Evolutionary conservation across 2,888 invertebrate species (phyloP), one percentile per base, ranked within the genome.

Genomic region (Notocelia uddmanniana): DNA sequence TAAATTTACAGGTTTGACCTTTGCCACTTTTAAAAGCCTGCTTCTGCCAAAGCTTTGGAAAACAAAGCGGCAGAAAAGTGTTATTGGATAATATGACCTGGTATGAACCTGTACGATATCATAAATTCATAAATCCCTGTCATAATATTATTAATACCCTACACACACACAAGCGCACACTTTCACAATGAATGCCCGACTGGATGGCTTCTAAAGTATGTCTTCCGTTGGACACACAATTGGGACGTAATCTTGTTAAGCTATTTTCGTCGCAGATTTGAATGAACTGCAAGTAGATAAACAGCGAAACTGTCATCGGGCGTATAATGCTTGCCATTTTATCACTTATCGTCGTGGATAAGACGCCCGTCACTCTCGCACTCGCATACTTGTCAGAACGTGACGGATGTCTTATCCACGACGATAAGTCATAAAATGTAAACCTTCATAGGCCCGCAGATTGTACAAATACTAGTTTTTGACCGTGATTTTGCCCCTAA

Each of bases 221-320:
- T 11, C 71, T 68, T 74, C 74, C 73, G 67, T 58, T 50, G 50
- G 58, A 31, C 11, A 15, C 57, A 58, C 70, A 68, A 62, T 70
- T 67, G 73, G 50, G 64, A 18, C 45, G 58, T 64, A 70, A 70
- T 69, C 59, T 64, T 26, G 37, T 69, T 60, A 68, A 21, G 23
- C 64, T 70, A 70, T 58, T 70, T 70, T 58, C 3, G 64, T 58
- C 3, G 23, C 48, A 57, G 63, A 50, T 50, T 48, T 59, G 2
- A 19, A 11, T 21, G 9, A 52, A 26, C 9, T 55, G n/a, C 55
- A 55, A 31, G 15, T 23, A 19, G 26, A 13, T 31, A 31, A n/a
- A n/a, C 9, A 57, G n/a, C 18, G n/a, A 55, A 15, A 55, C 52
- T 21, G 10, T 52, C 3, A 15, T 45, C 45, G n/a, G n/a, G n/a